phyloP scores from a whole-genome alignment of 2,797 vertebrate genomes.

The Rhabdophis nuchalis region DNA sequence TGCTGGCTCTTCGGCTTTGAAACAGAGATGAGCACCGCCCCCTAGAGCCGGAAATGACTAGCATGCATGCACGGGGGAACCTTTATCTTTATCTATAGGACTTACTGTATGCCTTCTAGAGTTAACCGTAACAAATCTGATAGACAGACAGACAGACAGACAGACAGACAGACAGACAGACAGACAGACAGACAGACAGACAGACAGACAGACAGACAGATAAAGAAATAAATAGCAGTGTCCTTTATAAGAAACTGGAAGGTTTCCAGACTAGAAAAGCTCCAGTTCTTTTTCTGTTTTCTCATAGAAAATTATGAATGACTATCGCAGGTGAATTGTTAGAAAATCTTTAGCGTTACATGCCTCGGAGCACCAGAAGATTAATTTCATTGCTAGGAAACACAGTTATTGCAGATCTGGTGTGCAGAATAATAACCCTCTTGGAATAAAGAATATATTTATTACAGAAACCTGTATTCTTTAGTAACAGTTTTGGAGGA shows the following conservation, averaged over 20 bases:
- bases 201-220: no score
- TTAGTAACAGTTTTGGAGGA: conserved; percentile 39
- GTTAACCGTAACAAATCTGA: not conserved
- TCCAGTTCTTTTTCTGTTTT: conserved; percentile 9
- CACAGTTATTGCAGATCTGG: conserved; percentile 36
- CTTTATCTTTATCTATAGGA: not conserved
- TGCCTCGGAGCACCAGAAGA: conserved; percentile 43
- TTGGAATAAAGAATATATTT: conserved; percentile 49
- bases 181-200: not conserved
- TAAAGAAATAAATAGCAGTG: not conserved
- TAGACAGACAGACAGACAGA: no score
- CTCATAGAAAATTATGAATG: conserved; percentile 38
- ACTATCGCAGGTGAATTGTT: conserved; percentile 34
- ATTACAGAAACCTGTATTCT: conserved; percentile 27
- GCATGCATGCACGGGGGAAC: no score
- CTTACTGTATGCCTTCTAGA: not conserved
- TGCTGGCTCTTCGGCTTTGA: no score
- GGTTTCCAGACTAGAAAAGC: conserved; percentile 6
- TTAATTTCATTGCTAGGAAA: conserved; percentile 47
- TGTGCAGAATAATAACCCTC: conserved; percentile 30
- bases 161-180: no score
- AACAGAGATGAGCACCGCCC: no score
- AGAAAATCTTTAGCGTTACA: conserved; percentile 37
- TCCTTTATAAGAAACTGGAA: not conserved
- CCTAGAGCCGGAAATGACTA: no score